Conservation (phyloP, 2,113 vertebrate species). For the Hystrix brachyura region DNA sequence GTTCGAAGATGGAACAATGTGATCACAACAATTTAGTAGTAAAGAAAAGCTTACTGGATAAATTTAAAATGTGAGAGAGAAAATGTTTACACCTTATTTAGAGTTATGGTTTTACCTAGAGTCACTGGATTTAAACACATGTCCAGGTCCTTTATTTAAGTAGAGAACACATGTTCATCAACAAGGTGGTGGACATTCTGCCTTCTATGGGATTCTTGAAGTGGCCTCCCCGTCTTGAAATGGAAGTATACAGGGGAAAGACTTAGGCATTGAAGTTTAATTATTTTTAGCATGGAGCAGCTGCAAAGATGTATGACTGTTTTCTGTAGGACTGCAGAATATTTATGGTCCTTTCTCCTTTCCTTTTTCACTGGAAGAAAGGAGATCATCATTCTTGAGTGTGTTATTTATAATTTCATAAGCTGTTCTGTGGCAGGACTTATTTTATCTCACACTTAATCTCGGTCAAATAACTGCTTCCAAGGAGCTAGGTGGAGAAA, state of each 20-base stretch:
- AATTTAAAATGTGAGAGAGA: slow-evolving; percentile 6
- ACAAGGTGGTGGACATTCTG: neutral
- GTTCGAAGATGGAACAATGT: neutral
- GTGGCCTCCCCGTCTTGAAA: neutral
- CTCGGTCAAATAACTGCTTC: slow-evolving; percentile 89
- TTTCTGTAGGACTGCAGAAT: slow-evolving; percentile 79
- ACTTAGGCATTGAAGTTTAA: slow-evolving; percentile 77
- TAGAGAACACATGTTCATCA: neutral
- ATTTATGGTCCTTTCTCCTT: slow-evolving; percentile 88
- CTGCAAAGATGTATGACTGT: slow-evolving; percentile 76
- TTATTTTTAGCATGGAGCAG: slow-evolving; percentile 76
- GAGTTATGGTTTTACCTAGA: neutral
- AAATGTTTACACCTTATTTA: slow-evolving; percentile 25
- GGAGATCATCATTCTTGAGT: slow-evolving; percentile 91
- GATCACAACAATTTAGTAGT: neutral
- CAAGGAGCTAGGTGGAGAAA: slow-evolving; percentile 79
- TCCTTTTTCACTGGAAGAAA: slow-evolving; percentile 86
- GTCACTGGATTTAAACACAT: neutral
- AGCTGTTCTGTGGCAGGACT: slow-evolving; percentile 91
- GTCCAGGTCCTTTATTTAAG: slow-evolving; percentile 35
- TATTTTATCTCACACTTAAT: slow-evolving; percentile 93
- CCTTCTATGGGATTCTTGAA: neutral
- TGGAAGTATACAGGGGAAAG: slow-evolving; percentile 25
- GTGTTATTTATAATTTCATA: slow-evolving; percentile 95
- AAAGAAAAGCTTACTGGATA: neutral